Percentiles rank a stretch among this genome's conserved stretches.
These are phyloP conservation scores for Eristalis tenax DNA, from an alignment of 2,888 invertebrate genomes.

Conservation along the genomic window DNA sequence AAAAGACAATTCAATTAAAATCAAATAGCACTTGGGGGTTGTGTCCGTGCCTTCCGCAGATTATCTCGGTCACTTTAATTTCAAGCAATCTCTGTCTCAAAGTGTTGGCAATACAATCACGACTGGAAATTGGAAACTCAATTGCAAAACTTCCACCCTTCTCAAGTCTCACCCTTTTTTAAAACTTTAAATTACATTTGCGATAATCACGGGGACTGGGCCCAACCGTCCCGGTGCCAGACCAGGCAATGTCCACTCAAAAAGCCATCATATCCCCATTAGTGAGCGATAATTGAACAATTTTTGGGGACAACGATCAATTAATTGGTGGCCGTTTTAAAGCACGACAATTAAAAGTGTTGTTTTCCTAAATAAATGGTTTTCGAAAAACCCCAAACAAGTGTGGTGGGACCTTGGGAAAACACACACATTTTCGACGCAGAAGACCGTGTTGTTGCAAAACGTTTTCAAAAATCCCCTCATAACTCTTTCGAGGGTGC, in stretches of 20 bases:
- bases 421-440: too few species aligned
- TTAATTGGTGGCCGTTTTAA: slow-evolving; percentile 25
- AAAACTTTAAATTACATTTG: not conserved
- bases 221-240: too few species aligned
- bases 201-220: not conserved
- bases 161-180: too few species aligned
- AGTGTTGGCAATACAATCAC: too few species aligned
- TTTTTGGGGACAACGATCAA: not conserved
- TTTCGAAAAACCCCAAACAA: too few species aligned
- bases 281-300: not conserved
- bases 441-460: too few species aligned
- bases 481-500: not conserved
- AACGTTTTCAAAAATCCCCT: too few species aligned
- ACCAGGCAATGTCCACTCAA: not conserved
- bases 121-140: not conserved
- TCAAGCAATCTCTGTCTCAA: too few species aligned
- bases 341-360: slow-evolving; percentile 8
- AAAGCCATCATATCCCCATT: slow-evolving; percentile 8
- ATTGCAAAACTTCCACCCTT: not conserved
- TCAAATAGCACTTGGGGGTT: not conserved
- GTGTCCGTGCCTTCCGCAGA: too few species aligned
- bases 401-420: too few species aligned
- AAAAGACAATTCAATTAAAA: not conserved
- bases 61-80: too few species aligned
- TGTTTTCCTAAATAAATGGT: not conserved